Evolutionary conservation across 1,140 invertebrate genomes (phyloP).

Genomic region (Drosophila funebris): DNA sequence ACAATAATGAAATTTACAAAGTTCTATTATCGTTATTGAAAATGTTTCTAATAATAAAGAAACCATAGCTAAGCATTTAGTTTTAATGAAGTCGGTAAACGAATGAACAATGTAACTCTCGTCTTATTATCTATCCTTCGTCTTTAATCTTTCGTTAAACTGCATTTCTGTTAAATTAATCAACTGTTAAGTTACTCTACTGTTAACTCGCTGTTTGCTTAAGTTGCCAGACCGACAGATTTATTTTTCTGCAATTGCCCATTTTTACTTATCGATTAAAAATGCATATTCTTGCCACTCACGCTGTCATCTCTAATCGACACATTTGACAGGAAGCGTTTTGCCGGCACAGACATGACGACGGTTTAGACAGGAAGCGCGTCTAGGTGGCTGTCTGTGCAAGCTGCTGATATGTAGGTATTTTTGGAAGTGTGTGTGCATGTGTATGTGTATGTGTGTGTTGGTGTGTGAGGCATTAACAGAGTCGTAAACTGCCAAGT

Average conservation of each 20-base stretch:
- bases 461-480: constrained; percentile 67
- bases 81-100: no score
- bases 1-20: no score
- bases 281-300: background rate
- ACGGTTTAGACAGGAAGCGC: constrained; percentile 71
- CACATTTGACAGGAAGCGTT: constrained; percentile 71
- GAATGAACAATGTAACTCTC: no score
- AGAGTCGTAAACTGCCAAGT: constrained; percentile 77
- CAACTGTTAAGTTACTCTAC: background rate
- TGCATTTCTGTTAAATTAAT: background rate
- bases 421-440: constrained; percentile 5
- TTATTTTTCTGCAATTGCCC: background rate
- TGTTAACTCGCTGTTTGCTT: background rate
- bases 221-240: background rate
- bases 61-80: no score
- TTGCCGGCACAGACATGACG: constrained; percentile 49
- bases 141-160: no score
- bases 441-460: constrained; percentile 15
- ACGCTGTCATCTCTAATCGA: constrained; percentile 28
- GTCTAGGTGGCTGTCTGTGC: constrained; percentile 60
- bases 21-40: no score
- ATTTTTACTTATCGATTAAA: background rate
- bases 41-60: no score
- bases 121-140: no score
- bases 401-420: constrained; percentile 18